phyloP scores from a whole-genome alignment of 2,888 invertebrate genomes.

The Cataglyphis albicans region DNA sequence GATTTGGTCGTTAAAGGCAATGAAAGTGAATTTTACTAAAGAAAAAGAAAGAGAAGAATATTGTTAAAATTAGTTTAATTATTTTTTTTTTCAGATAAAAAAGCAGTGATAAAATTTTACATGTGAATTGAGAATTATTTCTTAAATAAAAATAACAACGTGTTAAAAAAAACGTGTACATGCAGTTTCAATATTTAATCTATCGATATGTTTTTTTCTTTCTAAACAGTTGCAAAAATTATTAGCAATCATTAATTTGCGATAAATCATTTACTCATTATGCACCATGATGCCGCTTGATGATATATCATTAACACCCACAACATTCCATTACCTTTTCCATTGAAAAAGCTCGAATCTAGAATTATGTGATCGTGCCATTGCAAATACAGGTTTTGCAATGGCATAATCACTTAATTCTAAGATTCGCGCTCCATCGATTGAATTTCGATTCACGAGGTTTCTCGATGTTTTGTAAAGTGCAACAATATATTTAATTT shows the following conservation, averaged over 20 bases:
- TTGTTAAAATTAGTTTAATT: not conserved
- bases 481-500: not conserved
- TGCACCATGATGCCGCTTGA: not conserved
- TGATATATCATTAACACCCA: slow-evolving; percentile 30
- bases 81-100: no score
- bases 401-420: slow-evolving; percentile 26
- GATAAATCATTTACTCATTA: slow-evolving; percentile 20
- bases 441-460: not conserved
- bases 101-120: not conserved
- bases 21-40: slow-evolving; percentile 39
- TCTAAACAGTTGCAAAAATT: not conserved
- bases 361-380: slow-evolving; percentile 30
- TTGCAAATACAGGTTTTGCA: slow-evolving; percentile 30
- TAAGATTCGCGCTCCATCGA: not conserved
- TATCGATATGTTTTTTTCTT: not conserved
- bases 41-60: slow-evolving; percentile 13
- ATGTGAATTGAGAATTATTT: not conserved
- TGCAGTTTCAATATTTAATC: slow-evolving; percentile 49
- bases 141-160: slow-evolving; percentile 58
- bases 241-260: slow-evolving; percentile 5
- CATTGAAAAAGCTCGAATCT: not conserved
- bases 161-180: slow-evolving; percentile 39
- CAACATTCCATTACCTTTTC: slow-evolving; percentile 15
- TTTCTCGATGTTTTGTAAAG: not conserved
- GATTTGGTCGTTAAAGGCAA: slow-evolving; percentile 15